These are phyloP conservation scores for Ips nitidus DNA, from an alignment of 1,140 invertebrate genomes.

Conservation along the genomic window DNA sequence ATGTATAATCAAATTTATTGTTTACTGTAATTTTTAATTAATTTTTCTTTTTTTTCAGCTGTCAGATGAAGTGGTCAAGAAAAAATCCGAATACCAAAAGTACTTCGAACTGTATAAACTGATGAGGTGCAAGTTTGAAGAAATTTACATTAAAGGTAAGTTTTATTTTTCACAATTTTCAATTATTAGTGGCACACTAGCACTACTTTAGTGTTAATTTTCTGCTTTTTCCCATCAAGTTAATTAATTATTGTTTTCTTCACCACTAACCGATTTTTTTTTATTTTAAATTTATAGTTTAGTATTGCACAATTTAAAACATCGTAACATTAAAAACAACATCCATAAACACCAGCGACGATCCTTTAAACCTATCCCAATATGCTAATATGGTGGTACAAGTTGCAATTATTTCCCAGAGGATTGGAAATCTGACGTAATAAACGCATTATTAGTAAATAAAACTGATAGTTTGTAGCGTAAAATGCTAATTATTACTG, in stretches of 20 bases:
- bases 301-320: no score
- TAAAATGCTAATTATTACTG: no score
- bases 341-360: no score
- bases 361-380: no score
- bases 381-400: no score
- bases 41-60: slow-evolving; percentile 60
- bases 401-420: no score
- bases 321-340: no score
- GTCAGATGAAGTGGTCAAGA: slow-evolving; percentile 75
- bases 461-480: no score
- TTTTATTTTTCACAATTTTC: slow-evolving; percentile 34
- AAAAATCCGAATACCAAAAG: slow-evolving; percentile 82
- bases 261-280: neutral
- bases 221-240: neutral
- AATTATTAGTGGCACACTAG: no score
- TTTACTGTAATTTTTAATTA: neutral
- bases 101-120: slow-evolving; percentile 80
- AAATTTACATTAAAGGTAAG: slow-evolving; percentile 84
- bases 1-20: no score
- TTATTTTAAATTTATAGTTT: slow-evolving; percentile 1
- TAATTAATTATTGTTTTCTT: neutral
- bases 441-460: no score
- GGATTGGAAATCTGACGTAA: no score
- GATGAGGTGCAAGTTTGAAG: slow-evolving; percentile 79
- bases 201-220: neutral